Evolutionary conservation across 2,888 invertebrate species (phyloP), one percentile per base, ranked within the genome.

Genomic region (Scaptomyza flava): DNA sequence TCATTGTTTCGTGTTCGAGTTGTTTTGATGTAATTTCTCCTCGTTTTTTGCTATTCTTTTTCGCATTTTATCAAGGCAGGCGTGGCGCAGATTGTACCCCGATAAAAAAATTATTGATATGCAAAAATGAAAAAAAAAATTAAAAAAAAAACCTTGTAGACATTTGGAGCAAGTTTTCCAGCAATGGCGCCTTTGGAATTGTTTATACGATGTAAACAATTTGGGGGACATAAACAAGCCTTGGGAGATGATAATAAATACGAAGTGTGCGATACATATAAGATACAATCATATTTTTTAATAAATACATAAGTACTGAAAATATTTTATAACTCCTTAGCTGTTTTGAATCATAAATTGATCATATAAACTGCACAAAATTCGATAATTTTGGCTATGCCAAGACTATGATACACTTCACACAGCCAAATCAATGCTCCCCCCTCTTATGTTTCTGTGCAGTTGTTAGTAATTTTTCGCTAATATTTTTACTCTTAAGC

Each of bases 61-160:
- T 78, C 69, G 66, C 67, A 71, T 63, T 72, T 42, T 48, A 17
- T 30, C 20, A 47, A 53, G 27, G 52, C 27, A 41, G 80, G 77
- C 82, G 86, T 85, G 77, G 82, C 52, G 36, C 60, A 64, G 68
- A 67, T 85, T 67, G 59, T 43, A 41, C 3, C 31, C 23, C 62
- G 87, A 83, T 83, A 86, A 63, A 54, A 54, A 41, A 68, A 70
- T 83, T 83, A 86, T 82, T 86, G 78, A 86, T 83, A 81, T 88
- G 69, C 75, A 68, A 72, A 68, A 78, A 47, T 11, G 9, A 17
- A 34, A 41, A 17, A 9, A 6, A 27, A 6, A 4, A 27, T n/a
- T n/a, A 27, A 61, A 72, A 71, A 79, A 34, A 34, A 6, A 56
- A 34, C 6, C 57, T 52, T 38, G 23, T 23, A 43, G 48, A 61